A percentile compares a stretch with the other conserved stretches of the same genome.
phyloP scores from a whole-genome alignment of 2,888 invertebrate species.

The Apotomis turbidana region DNA sequence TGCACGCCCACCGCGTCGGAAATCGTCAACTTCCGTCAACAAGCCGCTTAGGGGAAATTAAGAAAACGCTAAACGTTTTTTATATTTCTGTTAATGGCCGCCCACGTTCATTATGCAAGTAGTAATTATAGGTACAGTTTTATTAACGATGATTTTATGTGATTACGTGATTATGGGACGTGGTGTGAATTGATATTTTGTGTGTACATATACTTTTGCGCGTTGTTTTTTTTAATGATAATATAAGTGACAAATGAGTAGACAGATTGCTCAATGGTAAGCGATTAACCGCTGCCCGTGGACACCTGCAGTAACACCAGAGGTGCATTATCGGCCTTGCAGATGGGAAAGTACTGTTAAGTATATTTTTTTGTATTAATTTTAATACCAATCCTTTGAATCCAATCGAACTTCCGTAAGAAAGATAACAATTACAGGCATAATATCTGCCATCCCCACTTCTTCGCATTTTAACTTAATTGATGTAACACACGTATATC shows the following conservation, averaged over 20 bases:
- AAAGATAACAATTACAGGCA: too few species aligned
- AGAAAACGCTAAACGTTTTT: constrained; percentile 30
- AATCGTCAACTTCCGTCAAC: constrained; percentile 42
- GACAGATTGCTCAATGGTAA: too few species aligned
- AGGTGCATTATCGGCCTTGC: too few species aligned
- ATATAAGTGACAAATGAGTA: neutral
- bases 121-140: constrained; percentile 32
- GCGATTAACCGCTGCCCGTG: too few species aligned
- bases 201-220: neutral
- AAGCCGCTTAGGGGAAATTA: constrained; percentile 31
- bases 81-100: constrained; percentile 24
- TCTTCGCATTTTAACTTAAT: too few species aligned
- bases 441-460: too few species aligned
- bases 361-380: too few species aligned
- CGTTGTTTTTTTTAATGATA: neutral
- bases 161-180: constrained; percentile 7
- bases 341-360: too few species aligned
- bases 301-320: too few species aligned
- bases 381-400: too few species aligned
- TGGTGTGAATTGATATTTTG: neutral
- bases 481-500: too few species aligned
- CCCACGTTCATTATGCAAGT: constrained; percentile 34
- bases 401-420: too few species aligned
- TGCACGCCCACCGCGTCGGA: constrained; percentile 32
- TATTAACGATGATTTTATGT: constrained; percentile 20